These are phyloP conservation scores for Acipenser transmontanus DNA, from an alignment of 2,797 vertebrate genomes.

Conservation along the genomic window DNA sequence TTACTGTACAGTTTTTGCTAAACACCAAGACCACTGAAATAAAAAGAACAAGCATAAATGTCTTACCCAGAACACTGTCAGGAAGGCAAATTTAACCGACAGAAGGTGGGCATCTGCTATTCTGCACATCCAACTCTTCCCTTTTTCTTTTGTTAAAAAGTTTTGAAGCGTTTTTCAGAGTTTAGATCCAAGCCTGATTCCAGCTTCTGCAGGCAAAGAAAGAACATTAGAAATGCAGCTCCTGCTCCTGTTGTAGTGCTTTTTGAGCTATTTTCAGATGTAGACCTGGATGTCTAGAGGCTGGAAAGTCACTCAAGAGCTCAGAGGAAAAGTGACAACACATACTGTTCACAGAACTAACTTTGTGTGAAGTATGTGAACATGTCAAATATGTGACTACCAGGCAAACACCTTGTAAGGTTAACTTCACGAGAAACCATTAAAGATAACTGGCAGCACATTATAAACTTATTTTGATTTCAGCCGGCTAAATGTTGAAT, in stretches of 20 bases:
- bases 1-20: no score
- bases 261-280: conserved; percentile 78
- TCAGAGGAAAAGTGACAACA: conserved; percentile 36
- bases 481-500: not conserved
- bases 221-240: conserved; percentile 48
- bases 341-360: conserved; percentile 24
- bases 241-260: conserved; percentile 39
- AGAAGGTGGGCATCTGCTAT: conserved; percentile 46
- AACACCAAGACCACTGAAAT: no score
- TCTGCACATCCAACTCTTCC: conserved; percentile 37
- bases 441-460: not conserved
- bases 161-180: conserved; percentile 40
- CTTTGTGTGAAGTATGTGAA: conserved; percentile 13
- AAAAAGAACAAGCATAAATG: conserved; percentile 13
- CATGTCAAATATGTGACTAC: conserved; percentile 21
- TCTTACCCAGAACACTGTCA: conserved; percentile 59
- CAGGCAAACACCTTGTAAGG: conserved; percentile 21
- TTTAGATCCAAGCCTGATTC: conserved; percentile 56
- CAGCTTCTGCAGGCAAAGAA: conserved; percentile 52
- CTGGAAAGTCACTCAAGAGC: conserved; percentile 54
- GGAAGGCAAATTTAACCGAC: conserved; percentile 28
- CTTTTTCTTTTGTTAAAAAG: conserved; percentile 47
- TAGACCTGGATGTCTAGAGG: conserved; percentile 58
- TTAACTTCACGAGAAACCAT: conserved; percentile 2
- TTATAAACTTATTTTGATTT: not conserved